A percentile compares a stretch with the other conserved stretches of the same genome.
Evolutionary conservation across 2,113 vertebrate genomes (phyloP).

Genomic region (Corynorhinus townsendii): DNA sequence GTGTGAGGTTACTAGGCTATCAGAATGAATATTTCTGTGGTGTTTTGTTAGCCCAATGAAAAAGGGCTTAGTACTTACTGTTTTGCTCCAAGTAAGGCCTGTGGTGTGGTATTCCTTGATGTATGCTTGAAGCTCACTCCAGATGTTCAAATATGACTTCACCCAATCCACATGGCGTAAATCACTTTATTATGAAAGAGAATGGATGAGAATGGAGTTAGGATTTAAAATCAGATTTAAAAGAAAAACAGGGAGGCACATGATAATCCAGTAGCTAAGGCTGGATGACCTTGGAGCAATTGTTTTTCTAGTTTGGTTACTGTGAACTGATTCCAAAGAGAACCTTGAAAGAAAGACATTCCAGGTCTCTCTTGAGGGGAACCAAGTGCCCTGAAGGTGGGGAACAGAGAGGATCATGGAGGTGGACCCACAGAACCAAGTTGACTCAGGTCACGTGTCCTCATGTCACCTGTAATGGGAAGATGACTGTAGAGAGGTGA

Average conservation of each 20-base stretch:
- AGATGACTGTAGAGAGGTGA: fast-evolving
- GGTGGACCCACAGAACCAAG: fast-evolving
- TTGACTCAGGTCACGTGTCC: fast-evolving
- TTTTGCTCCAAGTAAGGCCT: slow-evolving; percentile 93
- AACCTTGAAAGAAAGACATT: not conserved
- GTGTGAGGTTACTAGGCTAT: not conserved
- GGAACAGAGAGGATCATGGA: not conserved
- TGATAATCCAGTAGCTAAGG: not conserved
- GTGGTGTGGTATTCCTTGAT: slow-evolving; percentile 96
- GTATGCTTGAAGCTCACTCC: slow-evolving; percentile 93
- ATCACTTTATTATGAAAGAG: slow-evolving; percentile 82
- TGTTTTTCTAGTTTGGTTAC: not conserved
- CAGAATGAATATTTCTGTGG: not conserved
- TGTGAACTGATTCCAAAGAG: not conserved
- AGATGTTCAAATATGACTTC: slow-evolving; percentile 93
- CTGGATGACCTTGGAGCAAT: not conserved
- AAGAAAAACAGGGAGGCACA: not conserved
- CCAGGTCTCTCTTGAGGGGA: not conserved
- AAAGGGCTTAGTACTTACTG: slow-evolving; percentile 82
- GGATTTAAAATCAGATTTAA: not conserved
- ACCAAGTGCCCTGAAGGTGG: fast-evolving
- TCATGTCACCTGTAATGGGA: fast-evolving
- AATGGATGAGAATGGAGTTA: slow-evolving; percentile 12
- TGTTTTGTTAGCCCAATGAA: not conserved
- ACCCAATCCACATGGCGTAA: slow-evolving; percentile 95